A percentile compares a stretch with the other conserved stretches of the same genome.
phyloP scores from a whole-genome alignment of 2,113 vertebrate species.

The Irena cyanogastra region DNA sequence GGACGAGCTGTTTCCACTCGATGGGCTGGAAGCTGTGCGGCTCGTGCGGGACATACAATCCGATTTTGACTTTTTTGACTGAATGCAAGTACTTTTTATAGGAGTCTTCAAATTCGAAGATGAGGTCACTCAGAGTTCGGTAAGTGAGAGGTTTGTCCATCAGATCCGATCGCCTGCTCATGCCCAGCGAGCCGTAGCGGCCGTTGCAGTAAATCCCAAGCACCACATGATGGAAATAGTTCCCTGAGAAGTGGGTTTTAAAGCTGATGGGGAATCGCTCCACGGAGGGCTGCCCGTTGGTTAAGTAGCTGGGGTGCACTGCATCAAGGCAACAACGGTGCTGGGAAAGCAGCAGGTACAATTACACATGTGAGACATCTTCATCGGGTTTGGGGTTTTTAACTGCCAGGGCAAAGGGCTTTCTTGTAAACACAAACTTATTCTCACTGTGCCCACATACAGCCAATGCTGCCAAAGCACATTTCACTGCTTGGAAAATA shows the following conservation, averaged over 20 bases:
- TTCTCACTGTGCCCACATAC: background rate
- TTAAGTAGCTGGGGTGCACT: conserved; percentile 83
- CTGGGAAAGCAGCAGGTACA: background rate
- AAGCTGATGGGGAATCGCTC: conserved; percentile 99
- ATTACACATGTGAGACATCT: background rate
- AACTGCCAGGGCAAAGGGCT: background rate
- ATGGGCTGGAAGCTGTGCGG: conserved; percentile 94
- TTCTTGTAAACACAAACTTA: background rate
- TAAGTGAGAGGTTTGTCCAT: conserved; percentile 92
- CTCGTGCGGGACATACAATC: conserved; percentile 90
- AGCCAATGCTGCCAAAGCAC: background rate
- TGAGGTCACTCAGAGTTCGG: conserved; percentile 91
- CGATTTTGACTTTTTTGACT: conserved; percentile 94
- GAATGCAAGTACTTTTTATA: conserved; percentile 94
- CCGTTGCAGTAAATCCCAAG: conserved; percentile 93
- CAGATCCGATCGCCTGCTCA: conserved; percentile 92
- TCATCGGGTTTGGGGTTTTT: background rate
- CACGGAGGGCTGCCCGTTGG: conserved; percentile 88
- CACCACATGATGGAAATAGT: conserved; percentile 94
- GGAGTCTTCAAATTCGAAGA: conserved; percentile 94
- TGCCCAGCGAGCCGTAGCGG: conserved; percentile 88
- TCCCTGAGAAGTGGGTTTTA: conserved; percentile 97
- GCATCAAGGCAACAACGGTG: conserved; percentile 50
- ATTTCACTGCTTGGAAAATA: background rate
- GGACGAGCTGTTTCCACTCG: conserved; percentile 93